Percentiles rank a stretch among this genome's conserved stretches.
phyloP scores from a whole-genome alignment of 2,113 vertebrate genomes.

The Lophotis ruficrista region DNA sequence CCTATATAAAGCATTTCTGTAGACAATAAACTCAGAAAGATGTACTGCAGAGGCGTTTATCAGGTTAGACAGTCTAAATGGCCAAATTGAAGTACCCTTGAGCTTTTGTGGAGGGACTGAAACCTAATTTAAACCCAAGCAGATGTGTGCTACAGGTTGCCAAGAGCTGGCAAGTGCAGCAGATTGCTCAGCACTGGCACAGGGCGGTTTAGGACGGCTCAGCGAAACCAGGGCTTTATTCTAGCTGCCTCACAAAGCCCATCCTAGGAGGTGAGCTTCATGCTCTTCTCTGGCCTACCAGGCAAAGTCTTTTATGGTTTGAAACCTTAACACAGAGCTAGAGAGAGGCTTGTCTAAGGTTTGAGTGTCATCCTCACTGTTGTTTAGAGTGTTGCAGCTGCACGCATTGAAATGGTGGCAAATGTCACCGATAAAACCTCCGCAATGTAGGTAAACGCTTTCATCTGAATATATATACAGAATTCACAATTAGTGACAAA shows the following conservation, averaged over 20 bases:
- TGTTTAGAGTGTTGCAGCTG: not conserved
- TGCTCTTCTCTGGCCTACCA: not conserved
- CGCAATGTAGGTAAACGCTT: rapidly evolving
- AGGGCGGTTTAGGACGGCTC: not conserved
- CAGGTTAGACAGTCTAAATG: not conserved
- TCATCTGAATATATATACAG: not conserved
- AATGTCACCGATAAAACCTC: not conserved
- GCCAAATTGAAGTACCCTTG: not conserved
- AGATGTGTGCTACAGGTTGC: not conserved
- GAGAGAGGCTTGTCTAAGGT: not conserved
- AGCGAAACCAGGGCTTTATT: not conserved
- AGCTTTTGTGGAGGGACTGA: not conserved
- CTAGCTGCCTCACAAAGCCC: not conserved
- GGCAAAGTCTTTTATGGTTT: rapidly evolving
- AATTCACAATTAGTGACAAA: not conserved
- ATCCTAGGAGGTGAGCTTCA: not conserved
- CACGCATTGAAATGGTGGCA: not conserved
- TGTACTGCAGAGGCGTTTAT: not conserved
- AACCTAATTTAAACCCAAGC: not conserved
- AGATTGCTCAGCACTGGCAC: rapidly evolving
- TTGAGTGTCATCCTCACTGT: not conserved
- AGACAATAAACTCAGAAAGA: not conserved
- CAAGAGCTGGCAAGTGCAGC: rapidly evolving
- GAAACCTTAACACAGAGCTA: not conserved
- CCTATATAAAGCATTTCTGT: not conserved